Percentiles rank a stretch among this genome's conserved stretches.
These are phyloP conservation scores for Mermis nigrescens DNA, from an alignment of 2,888 invertebrate species.

Conservation along the genomic window DNA sequence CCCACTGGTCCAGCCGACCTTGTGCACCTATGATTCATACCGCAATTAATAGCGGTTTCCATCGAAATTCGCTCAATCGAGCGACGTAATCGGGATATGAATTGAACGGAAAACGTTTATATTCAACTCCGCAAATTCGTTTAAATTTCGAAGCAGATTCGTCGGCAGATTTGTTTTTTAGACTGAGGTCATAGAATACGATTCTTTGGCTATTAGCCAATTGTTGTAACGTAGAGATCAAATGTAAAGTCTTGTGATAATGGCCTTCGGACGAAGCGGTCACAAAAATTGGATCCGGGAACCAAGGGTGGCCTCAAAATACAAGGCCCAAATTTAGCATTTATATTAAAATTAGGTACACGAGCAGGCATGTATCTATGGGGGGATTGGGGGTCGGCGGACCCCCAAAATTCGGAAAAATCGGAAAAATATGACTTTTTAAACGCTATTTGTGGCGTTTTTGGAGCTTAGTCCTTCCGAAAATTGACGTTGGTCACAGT, in stretches of 20 bases:
- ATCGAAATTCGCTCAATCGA: constrained; percentile 16
- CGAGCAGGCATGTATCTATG: no score
- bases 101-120: constrained; percentile 17
- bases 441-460: no score
- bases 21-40: constrained; percentile 10
- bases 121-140: constrained; percentile 18
- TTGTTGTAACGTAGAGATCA: constrained; percentile 13
- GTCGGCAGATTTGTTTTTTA: neutral
- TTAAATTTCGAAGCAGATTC: constrained; percentile 8
- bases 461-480: no score
- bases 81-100: constrained; percentile 15
- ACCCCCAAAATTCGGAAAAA: no score
- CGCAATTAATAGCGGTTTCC: constrained; percentile 23
- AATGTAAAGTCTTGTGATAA: neutral
- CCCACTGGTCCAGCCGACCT: neutral
- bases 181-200: constrained; percentile 16
- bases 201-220: constrained; percentile 10
- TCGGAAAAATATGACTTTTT: no score
- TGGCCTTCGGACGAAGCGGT: constrained; percentile 4
- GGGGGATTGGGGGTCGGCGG: no score
- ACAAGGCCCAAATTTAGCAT: no score
- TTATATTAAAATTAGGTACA: no score
- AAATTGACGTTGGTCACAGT: no score
- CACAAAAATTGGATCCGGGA: constrained; percentile 2
- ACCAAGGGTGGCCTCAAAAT: no score